These are phyloP conservation scores for rat (Rattus norvegicus) DNA, from an alignment of 2,113 vertebrate species.

Conservation along the genomic window GRCr8 NC_086028.1:106392501-106393000, in stretches of 20 bases:
- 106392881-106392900: background rate
- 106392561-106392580: rapidly evolving
- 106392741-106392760: conserved; percentile 57
- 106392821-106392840: background rate
- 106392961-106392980: too few species aligned
- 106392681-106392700: conserved; percentile 97
- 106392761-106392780: rapidly evolving
- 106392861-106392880: background rate
- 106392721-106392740: conserved; percentile 99
- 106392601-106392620: rapidly evolving
- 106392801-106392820: background rate
- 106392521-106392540: background rate
- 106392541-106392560: background rate
- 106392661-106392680: conserved; percentile 96
- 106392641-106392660: conserved; percentile 96
- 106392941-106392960: background rate
- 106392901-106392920: background rate
- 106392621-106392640: rapidly evolving
- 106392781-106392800: background rate
- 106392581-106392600: rapidly evolving
- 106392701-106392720: conserved; percentile 99
- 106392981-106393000: background rate
- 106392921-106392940: background rate
- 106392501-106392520: too few species aligned
- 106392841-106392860: background rate